Percentiles rank a stretch among this genome's conserved stretches.
Conservation (phyloP, 1,140 invertebrate species). For the Limonius californicus region DNA sequence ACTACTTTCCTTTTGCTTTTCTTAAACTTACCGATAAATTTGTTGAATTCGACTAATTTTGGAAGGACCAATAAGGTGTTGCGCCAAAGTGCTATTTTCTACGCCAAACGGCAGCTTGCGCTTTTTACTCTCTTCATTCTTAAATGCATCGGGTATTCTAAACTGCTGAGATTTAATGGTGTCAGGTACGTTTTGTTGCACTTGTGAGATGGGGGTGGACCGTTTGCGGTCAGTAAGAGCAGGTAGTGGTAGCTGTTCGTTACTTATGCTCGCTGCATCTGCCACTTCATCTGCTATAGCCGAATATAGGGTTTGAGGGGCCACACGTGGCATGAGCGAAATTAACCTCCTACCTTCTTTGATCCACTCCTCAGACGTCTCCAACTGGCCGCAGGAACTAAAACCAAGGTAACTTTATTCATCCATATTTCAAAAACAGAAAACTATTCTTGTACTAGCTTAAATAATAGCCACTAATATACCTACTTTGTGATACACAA, state of each 20-base stretch:
- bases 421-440: background rate
- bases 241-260: constrained; percentile 47
- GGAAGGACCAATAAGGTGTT: constrained; percentile 39
- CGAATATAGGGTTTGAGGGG: constrained; percentile 79
- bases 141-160: constrained; percentile 34
- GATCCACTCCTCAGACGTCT: constrained; percentile 78
- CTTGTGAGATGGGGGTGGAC: constrained; percentile 8
- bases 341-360: constrained; percentile 78
- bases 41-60: constrained; percentile 46
- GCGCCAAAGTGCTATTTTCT: constrained; percentile 38
- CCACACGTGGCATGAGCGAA: constrained; percentile 74
- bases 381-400: constrained; percentile 71
- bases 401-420: background rate
- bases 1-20: too few relatives aligned
- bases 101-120: constrained; percentile 34
- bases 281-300: constrained; percentile 72
- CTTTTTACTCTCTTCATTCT: constrained; percentile 42
- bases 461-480: too few relatives aligned
- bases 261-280: constrained; percentile 50
- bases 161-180: constrained; percentile 29
- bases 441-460: background rate
- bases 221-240: constrained; percentile 41
- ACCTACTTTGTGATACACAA: background rate
- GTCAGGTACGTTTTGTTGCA: constrained; percentile 22
- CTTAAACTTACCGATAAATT: constrained; percentile 42